These are phyloP conservation scores for Amia ocellicauda DNA, from an alignment of 2,113 vertebrate species.

Conservation along the genomic window DNA sequence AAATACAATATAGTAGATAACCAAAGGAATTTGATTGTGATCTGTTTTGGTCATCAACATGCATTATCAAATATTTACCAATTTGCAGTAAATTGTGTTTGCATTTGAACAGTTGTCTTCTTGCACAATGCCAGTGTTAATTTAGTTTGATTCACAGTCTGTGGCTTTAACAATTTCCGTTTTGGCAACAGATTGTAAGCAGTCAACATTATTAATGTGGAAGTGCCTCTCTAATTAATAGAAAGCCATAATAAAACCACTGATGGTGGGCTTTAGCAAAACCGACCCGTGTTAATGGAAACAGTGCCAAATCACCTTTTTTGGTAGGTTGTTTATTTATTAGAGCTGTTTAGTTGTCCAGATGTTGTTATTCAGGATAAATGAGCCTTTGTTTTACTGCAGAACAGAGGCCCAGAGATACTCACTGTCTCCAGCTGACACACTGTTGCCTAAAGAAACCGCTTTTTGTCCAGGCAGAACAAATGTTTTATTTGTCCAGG, in stretches of 20 bases:
- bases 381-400: conserved; percentile 51
- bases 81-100: no score
- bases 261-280: conserved; percentile 37
- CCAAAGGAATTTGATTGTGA: no score
- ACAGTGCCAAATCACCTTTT: conserved; percentile 44
- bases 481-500: conserved; percentile 18
- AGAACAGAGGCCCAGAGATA: conserved; percentile 35
- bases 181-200: conserved; percentile 42
- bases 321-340: conserved; percentile 58
- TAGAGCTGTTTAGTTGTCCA: conserved; percentile 54
- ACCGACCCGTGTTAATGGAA: conserved; percentile 35
- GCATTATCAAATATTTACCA: no score
- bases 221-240: conserved; percentile 48
- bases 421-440: conserved; percentile 43
- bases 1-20: no score
- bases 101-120: not conserved
- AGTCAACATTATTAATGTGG: conserved; percentile 41
- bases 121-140: no score
- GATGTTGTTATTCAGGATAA: conserved; percentile 61
- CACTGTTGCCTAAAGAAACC: conserved; percentile 38
- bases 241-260: conserved; percentile 42
- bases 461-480: conserved; percentile 20
- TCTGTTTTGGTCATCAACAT: no score
- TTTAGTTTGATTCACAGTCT: not conserved
- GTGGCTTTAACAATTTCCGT: not conserved